Conservation (phyloP, 1,140 invertebrate genomes). For the Meloidogyne exigua region DNA sequence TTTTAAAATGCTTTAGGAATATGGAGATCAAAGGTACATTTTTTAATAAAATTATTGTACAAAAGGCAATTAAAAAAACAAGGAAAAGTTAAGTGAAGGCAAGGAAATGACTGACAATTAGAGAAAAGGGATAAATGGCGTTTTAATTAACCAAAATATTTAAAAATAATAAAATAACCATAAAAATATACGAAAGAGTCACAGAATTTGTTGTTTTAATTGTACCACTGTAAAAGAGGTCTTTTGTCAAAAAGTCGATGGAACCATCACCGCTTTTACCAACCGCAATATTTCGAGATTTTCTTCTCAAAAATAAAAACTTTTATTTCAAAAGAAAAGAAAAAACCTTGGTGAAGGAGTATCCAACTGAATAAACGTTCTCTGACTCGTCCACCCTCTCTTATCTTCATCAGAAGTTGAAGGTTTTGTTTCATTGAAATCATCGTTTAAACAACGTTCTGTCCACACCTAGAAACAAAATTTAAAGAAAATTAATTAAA, state of each 20-base stretch:
- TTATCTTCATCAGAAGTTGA: neutral
- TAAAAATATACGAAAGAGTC: neutral
- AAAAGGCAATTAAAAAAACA: no score
- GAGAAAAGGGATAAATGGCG: no score
- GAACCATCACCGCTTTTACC: conserved; percentile 57
- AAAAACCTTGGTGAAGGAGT: conserved; percentile 46
- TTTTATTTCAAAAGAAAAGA: neutral
- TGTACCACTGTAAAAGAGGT: neutral
- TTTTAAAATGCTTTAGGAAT: no score
- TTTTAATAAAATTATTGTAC: no score
- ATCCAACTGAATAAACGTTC: conserved; percentile 53
- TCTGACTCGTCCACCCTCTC: conserved; percentile 24
- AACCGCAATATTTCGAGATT: conserved; percentile 50
- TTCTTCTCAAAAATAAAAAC: conserved; percentile 25
- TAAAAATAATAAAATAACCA: conserved; percentile 1
- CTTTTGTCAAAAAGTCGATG: conserved; percentile 55
- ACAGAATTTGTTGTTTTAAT: neutral
- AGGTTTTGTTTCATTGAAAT: neutral
- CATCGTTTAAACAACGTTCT: neutral
- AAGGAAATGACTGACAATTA: no score
- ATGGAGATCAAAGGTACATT: no score
- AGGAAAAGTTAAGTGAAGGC: no score
- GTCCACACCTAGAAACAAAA: conserved; percentile 18
- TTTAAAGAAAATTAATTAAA: conserved; percentile 15
- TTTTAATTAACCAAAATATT: neutral